Conservation (phyloP, 1,140 invertebrate species). For the Cherax destructor region DNA sequence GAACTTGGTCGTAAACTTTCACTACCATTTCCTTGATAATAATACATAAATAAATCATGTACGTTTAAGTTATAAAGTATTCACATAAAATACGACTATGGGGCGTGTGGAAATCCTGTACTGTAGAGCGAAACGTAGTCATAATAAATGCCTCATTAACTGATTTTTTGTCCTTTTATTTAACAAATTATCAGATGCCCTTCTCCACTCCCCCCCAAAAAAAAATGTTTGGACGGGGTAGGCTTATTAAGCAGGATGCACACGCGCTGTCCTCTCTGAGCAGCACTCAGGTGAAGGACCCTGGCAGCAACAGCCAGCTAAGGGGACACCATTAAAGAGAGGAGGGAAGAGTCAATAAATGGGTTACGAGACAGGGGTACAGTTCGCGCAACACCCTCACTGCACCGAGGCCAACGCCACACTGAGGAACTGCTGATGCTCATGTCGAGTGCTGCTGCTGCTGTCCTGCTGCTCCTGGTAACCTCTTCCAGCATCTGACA, state of each 20-base stretch:
- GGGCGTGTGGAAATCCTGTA: too few relatives aligned
- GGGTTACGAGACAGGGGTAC: not conserved
- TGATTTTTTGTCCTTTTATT: too few relatives aligned
- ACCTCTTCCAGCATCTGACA: not conserved
- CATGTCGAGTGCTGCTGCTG: too few relatives aligned
- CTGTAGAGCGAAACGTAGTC: too few relatives aligned
- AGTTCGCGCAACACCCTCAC: not conserved
- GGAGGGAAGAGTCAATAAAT: not conserved
- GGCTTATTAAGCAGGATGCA: not conserved
- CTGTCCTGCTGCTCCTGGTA: not conserved
- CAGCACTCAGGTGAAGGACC: not conserved
- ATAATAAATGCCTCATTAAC: too few relatives aligned
- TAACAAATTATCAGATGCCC: too few relatives aligned
- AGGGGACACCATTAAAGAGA: not conserved
- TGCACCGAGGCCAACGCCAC: conserved; percentile 1
- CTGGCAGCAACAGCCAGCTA: too few relatives aligned
- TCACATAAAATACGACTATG: too few relatives aligned
- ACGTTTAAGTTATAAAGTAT: too few relatives aligned
- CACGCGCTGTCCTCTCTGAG: not conserved
- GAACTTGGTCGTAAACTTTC: too few relatives aligned
- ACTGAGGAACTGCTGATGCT: not conserved
- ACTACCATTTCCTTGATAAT: too few relatives aligned
- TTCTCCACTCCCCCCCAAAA: not conserved
- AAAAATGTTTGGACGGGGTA: not conserved
- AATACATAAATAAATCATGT: too few relatives aligned